Base-by-base conservation (phyloP, 2,888 invertebrate genomes). In the Lycaena phlaeas region DNA sequence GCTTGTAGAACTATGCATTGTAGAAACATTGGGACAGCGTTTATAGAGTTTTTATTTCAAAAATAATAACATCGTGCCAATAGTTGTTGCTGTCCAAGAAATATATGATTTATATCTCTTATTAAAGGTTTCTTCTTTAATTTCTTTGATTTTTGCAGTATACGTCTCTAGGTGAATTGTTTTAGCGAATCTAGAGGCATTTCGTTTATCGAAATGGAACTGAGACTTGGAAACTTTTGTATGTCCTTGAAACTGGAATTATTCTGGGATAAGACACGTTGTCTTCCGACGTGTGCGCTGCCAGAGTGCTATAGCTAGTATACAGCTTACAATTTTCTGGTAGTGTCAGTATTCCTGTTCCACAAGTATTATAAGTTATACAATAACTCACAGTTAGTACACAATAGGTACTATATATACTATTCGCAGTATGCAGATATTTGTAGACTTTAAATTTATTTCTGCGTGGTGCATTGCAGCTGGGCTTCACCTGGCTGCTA, bases 81-180 rank as follows among this genome's bases (percentile, higher is more conserved):
- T 18, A 17, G 10, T 6, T 2, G n/a, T 7, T 22, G 22, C 5
- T 22, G 22, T 22, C 6, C 22, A 22, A 22, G 22, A 22, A 2
- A 22, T 22, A 22, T 9, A 2, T 2, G 22, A 22, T 22, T 5
- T 22, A 9, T 3, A 9, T 6, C 9, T 22, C 5, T 22, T 5
- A 7, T n/a, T 36, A 22, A 50, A 42, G 10, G 27, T 36, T 36
- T 36, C 30, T 7, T 27, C 18, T 31, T 41, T 1, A 40, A n/a
- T 2, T 46, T 36, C 2, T 50, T 27, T 4, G n/a, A n/a, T n/a
- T n/a, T n/a, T n/a, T n/a, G n/a, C n/a, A n/a, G n/a, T n/a, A n/a
- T n/a, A n/a, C n/a, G n/a, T n/a, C n/a, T n/a, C n/a, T n/a, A n/a
- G n/a, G n/a, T n/a, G n/a, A n/a, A n/a, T n/a, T n/a, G n/a, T 22